A percentile compares a stretch with the other conserved stretches of the same genome.
These are phyloP conservation scores for Neomorphus geoffroyi DNA, from an alignment of 2,797 vertebrate genomes.

Conservation along the genomic window DNA sequence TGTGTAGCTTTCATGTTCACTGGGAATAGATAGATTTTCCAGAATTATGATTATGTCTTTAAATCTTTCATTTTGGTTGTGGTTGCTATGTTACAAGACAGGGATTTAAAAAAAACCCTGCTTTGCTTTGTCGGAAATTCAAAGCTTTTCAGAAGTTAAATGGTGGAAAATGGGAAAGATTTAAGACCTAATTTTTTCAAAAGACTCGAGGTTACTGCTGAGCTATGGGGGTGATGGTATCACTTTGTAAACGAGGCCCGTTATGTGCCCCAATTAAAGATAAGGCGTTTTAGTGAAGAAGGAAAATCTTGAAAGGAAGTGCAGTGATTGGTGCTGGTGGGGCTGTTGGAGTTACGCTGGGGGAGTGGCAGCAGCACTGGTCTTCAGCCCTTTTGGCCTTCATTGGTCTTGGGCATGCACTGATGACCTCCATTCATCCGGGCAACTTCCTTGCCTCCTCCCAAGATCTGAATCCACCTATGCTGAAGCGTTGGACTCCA, in stretches of 20 bases:
- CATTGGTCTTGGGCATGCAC: neutral
- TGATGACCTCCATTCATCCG: neutral
- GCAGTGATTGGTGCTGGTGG: neutral
- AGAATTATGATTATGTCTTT: slow-evolving; percentile 70
- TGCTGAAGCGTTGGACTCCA: neutral
- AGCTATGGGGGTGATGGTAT: neutral
- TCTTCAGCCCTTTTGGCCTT: neutral
- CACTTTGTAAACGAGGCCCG: neutral
- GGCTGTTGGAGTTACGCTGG: neutral
- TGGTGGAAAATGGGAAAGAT: neutral
- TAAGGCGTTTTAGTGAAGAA: neutral
- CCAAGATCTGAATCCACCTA: neutral
- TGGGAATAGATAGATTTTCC: slow-evolving; percentile 69
- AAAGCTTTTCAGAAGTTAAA: slow-evolving; percentile 38
- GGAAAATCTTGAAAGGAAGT: neutral
- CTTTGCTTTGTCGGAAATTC: slow-evolving; percentile 23
- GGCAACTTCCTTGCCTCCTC: neutral
- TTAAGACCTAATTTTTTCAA: neutral
- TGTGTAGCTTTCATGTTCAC: slow-evolving; percentile 48
- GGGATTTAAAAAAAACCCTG: neutral
- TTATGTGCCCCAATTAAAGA: neutral
- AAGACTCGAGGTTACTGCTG: neutral
- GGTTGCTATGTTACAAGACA: slow-evolving; percentile 57
- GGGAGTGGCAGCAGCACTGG: accelerated
- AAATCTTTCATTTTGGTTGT: slow-evolving; percentile 56